Evolutionary conservation across 2,797 vertebrate species (phyloP), one percentile per base, ranked within the genome.

Genomic region (Ctenopoma multispine): DNA sequence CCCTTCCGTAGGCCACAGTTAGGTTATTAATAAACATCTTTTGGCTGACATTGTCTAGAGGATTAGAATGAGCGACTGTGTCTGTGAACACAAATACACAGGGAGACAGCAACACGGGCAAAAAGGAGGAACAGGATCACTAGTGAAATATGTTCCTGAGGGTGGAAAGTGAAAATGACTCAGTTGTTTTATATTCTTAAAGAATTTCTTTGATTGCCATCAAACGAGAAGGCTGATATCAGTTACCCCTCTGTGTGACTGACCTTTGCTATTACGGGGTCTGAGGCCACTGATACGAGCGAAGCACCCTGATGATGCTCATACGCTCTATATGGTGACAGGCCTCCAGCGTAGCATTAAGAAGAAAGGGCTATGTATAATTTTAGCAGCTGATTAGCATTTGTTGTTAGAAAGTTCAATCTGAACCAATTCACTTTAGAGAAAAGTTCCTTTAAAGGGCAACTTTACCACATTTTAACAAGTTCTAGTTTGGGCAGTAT

Each of bases 41-140:
- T 89, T 94, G 92, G 89, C 91, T 93, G 93, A 93, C 91, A 94
- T 93, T 93, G 92, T 92, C 86, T 70, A 6, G 21, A 20, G 90
- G 88, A 94, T 93, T 92, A 92, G 57, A 83, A 82, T 65, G 53
- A 74, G 72, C 59, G 65, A 58, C 58, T 60, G 48, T 64, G 63
- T 81, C 63, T 60, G 75, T 58, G 68, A 13, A 2, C 58, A 69
- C 17, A 63, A 53, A 77, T 59, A 54, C 13, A 48, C 43, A 43
- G 27, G 51, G 68, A 67, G 56, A 50, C 29, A 34, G 38, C 24
- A 36, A 56, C 10, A 2, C 21, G 24, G n/a, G 24, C 65, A 14
- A 60, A 40, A 27, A 15, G 15, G 18, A 20, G 20, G 5, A 54
- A n/a, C 17, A 12, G 5, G 51, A 21, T 23, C 6, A 21, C n/a